These are phyloP conservation scores for Burhinus bistriatus DNA, from an alignment of 2,113 vertebrate genomes.

Conservation along the genomic window DNA sequence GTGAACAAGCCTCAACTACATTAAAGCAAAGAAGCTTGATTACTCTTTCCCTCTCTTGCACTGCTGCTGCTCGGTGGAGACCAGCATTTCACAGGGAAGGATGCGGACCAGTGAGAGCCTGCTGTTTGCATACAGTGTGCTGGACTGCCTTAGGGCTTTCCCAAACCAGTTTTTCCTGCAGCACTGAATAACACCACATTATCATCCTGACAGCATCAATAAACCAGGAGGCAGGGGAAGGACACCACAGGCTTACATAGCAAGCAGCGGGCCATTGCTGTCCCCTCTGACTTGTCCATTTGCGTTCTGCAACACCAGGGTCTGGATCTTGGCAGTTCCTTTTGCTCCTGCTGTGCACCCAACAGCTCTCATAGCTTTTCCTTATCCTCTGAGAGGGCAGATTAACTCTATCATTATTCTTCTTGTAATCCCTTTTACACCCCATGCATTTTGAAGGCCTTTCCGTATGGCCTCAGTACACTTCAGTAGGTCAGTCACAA, in stretches of 20 bases:
- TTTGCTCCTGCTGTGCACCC: not conserved
- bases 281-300: not conserved
- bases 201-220: not conserved
- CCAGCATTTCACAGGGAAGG: not conserved
- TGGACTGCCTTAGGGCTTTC: not conserved
- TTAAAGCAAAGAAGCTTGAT: not conserved
- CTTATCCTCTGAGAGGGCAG: not conserved
- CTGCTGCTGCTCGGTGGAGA: not conserved
- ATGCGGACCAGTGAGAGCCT: not conserved
- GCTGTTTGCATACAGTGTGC: not conserved
- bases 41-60: not conserved
- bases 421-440: not conserved
- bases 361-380: not conserved
- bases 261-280: accelerated
- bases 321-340: not conserved
- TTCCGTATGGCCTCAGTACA: not conserved
- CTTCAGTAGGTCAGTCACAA: not conserved
- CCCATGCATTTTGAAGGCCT: not conserved
- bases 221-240: not conserved
- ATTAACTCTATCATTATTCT: not conserved
- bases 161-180: not conserved
- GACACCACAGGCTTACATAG: not conserved
- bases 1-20: not conserved
- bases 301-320: not conserved
- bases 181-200: not conserved